Percentiles rank a stretch among this genome's conserved stretches.
Conservation (phyloP, 2,797 vertebrate genomes). For the Setipinna tenuifilis region DNA sequence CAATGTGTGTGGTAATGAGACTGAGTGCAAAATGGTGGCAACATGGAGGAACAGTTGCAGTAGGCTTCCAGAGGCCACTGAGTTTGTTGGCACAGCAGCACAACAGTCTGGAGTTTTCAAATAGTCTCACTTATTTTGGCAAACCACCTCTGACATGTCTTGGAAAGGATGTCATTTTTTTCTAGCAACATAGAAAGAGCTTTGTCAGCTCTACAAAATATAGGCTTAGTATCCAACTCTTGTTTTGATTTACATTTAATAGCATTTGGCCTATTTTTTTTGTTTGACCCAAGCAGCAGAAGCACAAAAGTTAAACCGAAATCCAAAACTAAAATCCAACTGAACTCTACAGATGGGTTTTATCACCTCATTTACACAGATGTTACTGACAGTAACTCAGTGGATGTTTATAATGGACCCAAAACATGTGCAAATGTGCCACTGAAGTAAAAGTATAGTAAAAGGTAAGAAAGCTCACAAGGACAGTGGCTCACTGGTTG, state of each 20-base stretch:
- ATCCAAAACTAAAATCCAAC: background rate
- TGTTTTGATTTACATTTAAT: conserved; percentile 21
- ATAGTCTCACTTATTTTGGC: conserved; percentile 41
- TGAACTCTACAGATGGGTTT: background rate
- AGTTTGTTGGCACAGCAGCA: background rate
- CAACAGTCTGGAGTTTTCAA: conserved; percentile 31
- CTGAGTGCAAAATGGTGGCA: background rate
- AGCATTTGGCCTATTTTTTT: background rate
- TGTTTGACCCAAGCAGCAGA: background rate
- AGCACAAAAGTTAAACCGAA: background rate
- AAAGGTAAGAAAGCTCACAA: background rate
- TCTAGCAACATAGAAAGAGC: background rate
- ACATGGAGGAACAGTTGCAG: conserved; percentile 30
- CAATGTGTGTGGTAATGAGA: background rate
- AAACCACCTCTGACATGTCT: conserved; percentile 33
- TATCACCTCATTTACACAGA: background rate
- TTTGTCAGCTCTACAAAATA: conserved; percentile 25
- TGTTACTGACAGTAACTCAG: conserved; percentile 8
- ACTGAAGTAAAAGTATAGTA: background rate
- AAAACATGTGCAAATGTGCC: background rate
- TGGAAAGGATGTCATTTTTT: conserved; percentile 8
- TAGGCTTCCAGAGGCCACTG: background rate
- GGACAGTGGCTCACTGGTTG: background rate
- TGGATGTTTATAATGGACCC: background rate
- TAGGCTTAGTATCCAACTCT: conserved; percentile 6